A percentile compares a stretch with the other conserved stretches of the same genome.
Evolutionary conservation across 2,797 vertebrate species (phyloP).

Genomic region (Rhyacichthys aspro): DNA sequence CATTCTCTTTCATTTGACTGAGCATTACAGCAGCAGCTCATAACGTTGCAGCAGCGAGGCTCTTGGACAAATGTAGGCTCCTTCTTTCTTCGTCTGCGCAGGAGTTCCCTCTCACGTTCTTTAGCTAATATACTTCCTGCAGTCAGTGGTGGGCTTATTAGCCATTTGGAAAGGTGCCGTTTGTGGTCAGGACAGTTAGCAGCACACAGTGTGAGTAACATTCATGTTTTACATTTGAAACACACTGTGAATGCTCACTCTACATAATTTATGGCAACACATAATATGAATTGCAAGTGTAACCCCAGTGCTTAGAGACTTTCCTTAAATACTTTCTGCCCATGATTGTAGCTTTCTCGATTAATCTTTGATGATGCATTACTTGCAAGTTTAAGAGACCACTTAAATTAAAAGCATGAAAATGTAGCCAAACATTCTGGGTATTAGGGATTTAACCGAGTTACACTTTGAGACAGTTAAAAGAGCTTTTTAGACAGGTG

Average conservation of each 20-base stretch:
- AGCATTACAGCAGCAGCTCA: conserved; percentile 45
- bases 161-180: conserved; percentile 8
- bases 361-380: conserved; percentile 62
- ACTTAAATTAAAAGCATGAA: conserved; percentile 59
- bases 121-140: conserved; percentile 7
- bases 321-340: conserved; percentile 34
- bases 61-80: conserved; percentile 37
- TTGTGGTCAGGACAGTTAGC: conserved; percentile 20
- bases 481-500: conserved; percentile 40
- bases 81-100: conserved; percentile 19
- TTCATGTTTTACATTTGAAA: conserved; percentile 36
- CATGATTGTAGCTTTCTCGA: conserved; percentile 43
- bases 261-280: conserved; percentile 25
- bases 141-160: conserved; percentile 1
- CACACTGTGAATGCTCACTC: conserved; percentile 31
- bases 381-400: conserved; percentile 46
- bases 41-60: conserved; percentile 43
- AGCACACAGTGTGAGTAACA: conserved; percentile 30
- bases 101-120: conserved; percentile 34
- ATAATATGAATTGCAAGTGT: conserved; percentile 42
- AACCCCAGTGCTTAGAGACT: conserved; percentile 31
- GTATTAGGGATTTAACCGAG: conserved; percentile 38
- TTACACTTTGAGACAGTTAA: conserved; percentile 9
- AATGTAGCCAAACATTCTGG: conserved; percentile 38
- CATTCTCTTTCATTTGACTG: conserved; percentile 62